A percentile compares a stretch with the other conserved stretches of the same genome.
These are phyloP conservation scores for Glandiceps talaboti DNA, from an alignment of 53 echinoderm and acorn worm species.

Conservation along the genomic window DNA sequence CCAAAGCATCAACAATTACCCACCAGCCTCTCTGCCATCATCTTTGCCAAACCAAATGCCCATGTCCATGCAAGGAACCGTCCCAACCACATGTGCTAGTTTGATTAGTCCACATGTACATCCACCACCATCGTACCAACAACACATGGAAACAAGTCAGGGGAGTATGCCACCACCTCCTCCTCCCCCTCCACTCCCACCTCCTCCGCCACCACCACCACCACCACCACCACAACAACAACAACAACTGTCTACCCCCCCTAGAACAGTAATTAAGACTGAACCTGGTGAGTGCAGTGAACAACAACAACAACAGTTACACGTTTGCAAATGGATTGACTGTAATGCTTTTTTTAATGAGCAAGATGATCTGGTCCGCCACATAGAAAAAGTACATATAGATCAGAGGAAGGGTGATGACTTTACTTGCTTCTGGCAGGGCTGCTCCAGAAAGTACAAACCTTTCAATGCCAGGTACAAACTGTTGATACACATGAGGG, in stretches of 20 bases:
- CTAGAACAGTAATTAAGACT: constrained; percentile 11
- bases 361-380: constrained; percentile 92
- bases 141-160: constrained; percentile 58
- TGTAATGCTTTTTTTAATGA: constrained; percentile 88
- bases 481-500: constrained; percentile 97
- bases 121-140: constrained; percentile 93
- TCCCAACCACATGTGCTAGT: neutral
- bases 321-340: constrained; percentile 91
- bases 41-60: constrained; percentile 18
- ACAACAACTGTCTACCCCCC: constrained; percentile 31
- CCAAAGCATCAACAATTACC: neutral
- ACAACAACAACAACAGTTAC: constrained; percentile 31
- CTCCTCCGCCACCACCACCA: constrained; percentile 36
- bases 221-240: constrained; percentile 39
- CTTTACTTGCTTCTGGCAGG: constrained; percentile 99
- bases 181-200: constrained; percentile 34
- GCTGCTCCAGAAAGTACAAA: constrained; percentile 80
- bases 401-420: constrained; percentile 99
- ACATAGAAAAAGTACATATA: constrained; percentile 99
- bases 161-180: constrained; percentile 48
- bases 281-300: constrained; percentile 33
- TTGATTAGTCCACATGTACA: constrained; percentile 45
- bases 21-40: neutral
- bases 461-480: constrained; percentile 99
- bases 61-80: constrained; percentile 3